A percentile compares a stretch with the other conserved stretches of the same genome.
phyloP scores from a whole-genome alignment of 2,113 vertebrate genomes.

The Dryoscopus gambensis region DNA sequence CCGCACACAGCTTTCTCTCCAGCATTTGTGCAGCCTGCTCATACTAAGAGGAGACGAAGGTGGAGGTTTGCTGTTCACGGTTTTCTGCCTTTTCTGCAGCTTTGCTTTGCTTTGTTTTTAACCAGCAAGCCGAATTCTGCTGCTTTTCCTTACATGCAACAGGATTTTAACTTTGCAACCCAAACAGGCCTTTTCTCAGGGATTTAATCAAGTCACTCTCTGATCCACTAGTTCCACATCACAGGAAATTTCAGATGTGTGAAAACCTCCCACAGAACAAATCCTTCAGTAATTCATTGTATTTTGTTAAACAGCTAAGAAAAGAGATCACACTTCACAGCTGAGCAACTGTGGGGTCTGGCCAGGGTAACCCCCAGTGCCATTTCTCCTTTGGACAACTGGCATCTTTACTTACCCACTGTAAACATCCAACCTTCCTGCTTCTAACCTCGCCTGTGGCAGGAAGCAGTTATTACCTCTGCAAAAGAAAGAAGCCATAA shows the following conservation, averaged over 20 bases:
- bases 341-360: rapidly evolving
- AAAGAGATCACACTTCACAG: neutral
- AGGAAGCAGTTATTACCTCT: neutral
- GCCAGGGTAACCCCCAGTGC: neutral
- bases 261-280: neutral
- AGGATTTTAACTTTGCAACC: neutral
- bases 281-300: neutral
- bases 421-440: neutral
- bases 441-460: neutral
- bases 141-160: neutral
- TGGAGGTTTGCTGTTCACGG: neutral
- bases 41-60: neutral
- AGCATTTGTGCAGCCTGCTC: neutral
- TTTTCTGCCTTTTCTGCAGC: neutral
- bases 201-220: neutral
- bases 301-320: neutral
- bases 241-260: neutral
- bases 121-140: neutral
- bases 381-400: neutral
- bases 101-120: neutral
- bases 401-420: neutral
- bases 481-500: neutral
- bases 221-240: neutral
- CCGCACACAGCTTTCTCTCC: neutral
- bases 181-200: neutral